phyloP scores from a whole-genome alignment of 2,797 vertebrate genomes.

The Scolopax bukidnonensis region DNA sequence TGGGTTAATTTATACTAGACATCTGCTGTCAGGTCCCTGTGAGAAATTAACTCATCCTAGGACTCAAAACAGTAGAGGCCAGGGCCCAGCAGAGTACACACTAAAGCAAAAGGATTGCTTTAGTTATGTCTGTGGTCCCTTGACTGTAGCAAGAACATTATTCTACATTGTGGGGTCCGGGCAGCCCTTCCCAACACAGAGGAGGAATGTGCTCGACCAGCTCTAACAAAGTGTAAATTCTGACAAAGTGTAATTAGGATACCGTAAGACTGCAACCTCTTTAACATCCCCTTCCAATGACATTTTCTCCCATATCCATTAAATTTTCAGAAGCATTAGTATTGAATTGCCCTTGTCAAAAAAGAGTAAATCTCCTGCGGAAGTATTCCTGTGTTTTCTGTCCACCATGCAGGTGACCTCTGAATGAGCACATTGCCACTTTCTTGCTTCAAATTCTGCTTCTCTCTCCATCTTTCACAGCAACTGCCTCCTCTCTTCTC shows the following conservation, averaged over 20 bases:
- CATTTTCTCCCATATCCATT: background rate
- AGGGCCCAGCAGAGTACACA: background rate
- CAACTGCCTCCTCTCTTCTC: background rate
- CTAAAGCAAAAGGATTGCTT: background rate
- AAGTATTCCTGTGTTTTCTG: background rate
- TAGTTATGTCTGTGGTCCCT: background rate
- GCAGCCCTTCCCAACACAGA: background rate
- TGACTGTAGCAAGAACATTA: background rate
- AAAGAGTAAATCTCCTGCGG: background rate
- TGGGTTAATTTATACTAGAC: background rate
- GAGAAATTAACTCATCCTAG: background rate
- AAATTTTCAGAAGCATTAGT: background rate
- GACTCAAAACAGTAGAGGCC: background rate
- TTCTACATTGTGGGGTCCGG: background rate
- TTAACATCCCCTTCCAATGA: background rate
- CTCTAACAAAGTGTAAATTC: background rate
- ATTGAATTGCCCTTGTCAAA: background rate
- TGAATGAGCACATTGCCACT: background rate
- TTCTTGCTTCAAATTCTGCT: background rate
- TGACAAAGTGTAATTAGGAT: background rate
- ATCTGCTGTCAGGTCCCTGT: background rate
- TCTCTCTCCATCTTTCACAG: background rate
- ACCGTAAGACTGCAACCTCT: accelerated
- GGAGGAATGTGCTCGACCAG: background rate
- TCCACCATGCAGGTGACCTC: background rate